These are phyloP conservation scores for Acromyrmex heyeri DNA, from an alignment of 1,140 invertebrate genomes.

Conservation along the genomic window DNA sequence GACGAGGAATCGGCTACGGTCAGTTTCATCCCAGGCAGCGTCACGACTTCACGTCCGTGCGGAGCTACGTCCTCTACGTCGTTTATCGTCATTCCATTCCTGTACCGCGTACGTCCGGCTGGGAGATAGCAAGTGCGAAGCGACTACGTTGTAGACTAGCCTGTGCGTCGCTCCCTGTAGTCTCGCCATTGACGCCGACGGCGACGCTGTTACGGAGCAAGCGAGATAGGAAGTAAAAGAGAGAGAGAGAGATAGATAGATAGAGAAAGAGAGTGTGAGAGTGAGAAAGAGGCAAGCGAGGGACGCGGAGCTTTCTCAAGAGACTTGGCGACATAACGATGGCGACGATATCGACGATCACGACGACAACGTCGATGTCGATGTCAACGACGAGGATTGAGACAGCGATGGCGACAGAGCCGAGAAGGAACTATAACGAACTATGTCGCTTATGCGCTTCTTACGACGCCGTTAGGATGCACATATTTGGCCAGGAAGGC, in stretches of 20 bases:
- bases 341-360: conserved; percentile 20
- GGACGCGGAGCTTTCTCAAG: conserved; percentile 27
- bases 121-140: not conserved
- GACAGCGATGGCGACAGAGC: conserved; percentile 73
- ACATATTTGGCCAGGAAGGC: conserved; percentile 86
- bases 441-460: conserved; percentile 87
- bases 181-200: conserved; percentile 47
- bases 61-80: conserved; percentile 4
- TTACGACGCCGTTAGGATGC: conserved; percentile 86
- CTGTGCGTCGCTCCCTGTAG: not conserved
- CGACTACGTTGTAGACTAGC: not conserved
- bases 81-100: conserved; percentile 16
- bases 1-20: conserved; percentile 1
- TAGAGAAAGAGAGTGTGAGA: not conserved
- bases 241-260: too few species aligned
- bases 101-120: not conserved
- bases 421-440: conserved; percentile 84
- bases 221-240: not conserved
- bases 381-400: conserved; percentile 62
- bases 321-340: conserved; percentile 24
- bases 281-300: not conserved
- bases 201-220: conserved; percentile 13
- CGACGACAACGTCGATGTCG: conserved; percentile 59
- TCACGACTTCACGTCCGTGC: not conserved
- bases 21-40: conserved; percentile 40